phyloP scores from a whole-genome alignment of 2,797 vertebrate species.

The Propithecus deckenii region DNA sequence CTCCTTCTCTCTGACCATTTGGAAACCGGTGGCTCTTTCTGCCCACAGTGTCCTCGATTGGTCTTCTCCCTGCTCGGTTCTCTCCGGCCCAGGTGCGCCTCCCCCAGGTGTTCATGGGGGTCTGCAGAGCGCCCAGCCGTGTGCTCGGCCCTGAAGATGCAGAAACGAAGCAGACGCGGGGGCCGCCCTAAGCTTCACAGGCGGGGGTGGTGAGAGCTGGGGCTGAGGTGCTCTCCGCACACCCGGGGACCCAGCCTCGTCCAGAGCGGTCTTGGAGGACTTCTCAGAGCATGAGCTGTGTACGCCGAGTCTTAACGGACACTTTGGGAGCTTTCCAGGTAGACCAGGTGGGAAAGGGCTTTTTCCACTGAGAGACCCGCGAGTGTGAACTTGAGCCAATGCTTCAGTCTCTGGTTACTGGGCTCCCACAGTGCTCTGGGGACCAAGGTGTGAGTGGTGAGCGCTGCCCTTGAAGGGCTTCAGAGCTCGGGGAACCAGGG shows the following conservation, averaged over 20 bases:
- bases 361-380: neutral
- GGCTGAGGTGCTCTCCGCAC: neutral
- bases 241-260: neutral
- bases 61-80: neutral
- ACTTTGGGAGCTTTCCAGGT: neutral
- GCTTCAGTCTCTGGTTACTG: neutral
- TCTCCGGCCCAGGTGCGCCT: neutral
- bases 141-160: neutral
- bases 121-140: neutral
- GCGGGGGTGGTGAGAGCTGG: neutral
- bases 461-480: neutral
- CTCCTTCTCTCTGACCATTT: rapidly evolving
- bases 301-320: neutral
- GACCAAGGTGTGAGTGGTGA: too few species aligned
- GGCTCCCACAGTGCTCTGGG: neutral
- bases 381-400: neutral
- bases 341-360: neutral
- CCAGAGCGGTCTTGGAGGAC: neutral
- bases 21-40: neutral
- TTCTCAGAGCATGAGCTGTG: rapidly evolving
- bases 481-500: neutral
- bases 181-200: neutral
- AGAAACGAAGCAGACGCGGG: rapidly evolving
- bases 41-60: rapidly evolving
- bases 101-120: neutral